Evolutionary conservation across 2,113 vertebrate genomes (phyloP), one percentile per base, ranked within the genome.

Genomic region (Condylura cristata): DNA sequence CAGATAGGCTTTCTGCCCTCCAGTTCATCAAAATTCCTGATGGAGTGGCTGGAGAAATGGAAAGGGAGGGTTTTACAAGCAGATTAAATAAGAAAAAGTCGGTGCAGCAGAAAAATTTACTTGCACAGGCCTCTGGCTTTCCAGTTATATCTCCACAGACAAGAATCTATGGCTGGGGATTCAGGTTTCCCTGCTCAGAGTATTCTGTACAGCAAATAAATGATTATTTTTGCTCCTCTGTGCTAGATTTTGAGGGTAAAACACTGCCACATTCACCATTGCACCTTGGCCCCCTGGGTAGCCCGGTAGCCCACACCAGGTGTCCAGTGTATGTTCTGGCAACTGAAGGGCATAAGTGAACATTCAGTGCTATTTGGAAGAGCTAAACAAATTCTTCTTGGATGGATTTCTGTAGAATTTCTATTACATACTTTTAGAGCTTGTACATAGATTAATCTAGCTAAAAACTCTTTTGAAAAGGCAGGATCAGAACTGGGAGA

Each of bases 21-120:
- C 0, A n/a, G 70, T 95, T 95, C 94, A 96, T 96, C 91, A 96
- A 96, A 94, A 97, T 96, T 97, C 80, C 89, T 91, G 89, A 74
- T 48, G 56, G 84, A 95, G 61, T 70, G 78, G 70, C 91, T 89
- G 80, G 13, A 94, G 80, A 93, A 94, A 95, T 93, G 89, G 86
- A 78, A 95, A 93, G 91, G 46, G 56, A 92, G 71, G 66, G 65
- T 28, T 96, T 92, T 93, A 90, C 41, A 87, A 91, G 86, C 65
- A 74, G 89, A 96, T 95, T 96, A 96, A 96, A 94, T 85, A 65
- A 78, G 88, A 74, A 92, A 80, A 89, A 34, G 9, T 78, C 61
- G 89, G 86, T 63, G 60, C n/a, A 32, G 81, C 71, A 88, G 72
- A 86, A 91, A 94, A 93, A 76, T 46, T 65, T 87, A 70, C 84